Percentiles rank a stretch among this genome's conserved stretches.
phyloP scores from a whole-genome alignment of 1,140 invertebrate species.

The Drosophila rhopaloa region DNA sequence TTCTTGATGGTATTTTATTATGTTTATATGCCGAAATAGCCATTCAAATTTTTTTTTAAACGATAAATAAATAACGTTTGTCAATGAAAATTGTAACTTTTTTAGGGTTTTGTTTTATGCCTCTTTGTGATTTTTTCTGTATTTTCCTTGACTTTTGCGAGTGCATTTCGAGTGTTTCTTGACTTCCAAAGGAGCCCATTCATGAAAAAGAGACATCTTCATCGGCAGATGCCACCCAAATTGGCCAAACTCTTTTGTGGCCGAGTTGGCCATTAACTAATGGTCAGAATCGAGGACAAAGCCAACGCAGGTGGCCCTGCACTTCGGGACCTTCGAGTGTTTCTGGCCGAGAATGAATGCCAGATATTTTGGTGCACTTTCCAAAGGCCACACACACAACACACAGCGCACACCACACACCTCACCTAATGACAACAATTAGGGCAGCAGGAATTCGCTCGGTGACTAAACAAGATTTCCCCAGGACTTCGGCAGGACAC shows the following conservation, averaged over 20 bases:
- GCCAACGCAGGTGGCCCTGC: conserved; percentile 40
- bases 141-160: background rate
- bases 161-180: conserved; percentile 2
- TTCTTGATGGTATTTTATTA: too few species aligned
- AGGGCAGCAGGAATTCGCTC: conserved; percentile 52
- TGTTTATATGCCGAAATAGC: too few species aligned
- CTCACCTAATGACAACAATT: conserved; percentile 74
- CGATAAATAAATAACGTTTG: too few species aligned
- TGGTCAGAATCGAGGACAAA: conserved; percentile 33
- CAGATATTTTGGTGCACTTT: conserved; percentile 3
- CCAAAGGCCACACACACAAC: conserved; percentile 58
- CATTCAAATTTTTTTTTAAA: too few species aligned
- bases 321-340: conserved; percentile 6
- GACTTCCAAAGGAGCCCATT: conserved; percentile 4
- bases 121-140: background rate
- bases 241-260: conserved; percentile 45
- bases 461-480: conserved; percentile 40
- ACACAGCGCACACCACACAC: background rate
- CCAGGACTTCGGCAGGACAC: conserved; percentile 46
- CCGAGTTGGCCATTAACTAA: conserved; percentile 29
- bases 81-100: background rate
- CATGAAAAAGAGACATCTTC: conserved; percentile 30
- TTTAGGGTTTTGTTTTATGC: background rate
- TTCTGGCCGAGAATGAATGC: conserved; percentile 5
- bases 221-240: conserved; percentile 39